A percentile compares a stretch with the other conserved stretches of the same genome.
Conservation (phyloP, 2,888 invertebrate genomes). For the Hydrotaea cyrtoneurina region DNA sequence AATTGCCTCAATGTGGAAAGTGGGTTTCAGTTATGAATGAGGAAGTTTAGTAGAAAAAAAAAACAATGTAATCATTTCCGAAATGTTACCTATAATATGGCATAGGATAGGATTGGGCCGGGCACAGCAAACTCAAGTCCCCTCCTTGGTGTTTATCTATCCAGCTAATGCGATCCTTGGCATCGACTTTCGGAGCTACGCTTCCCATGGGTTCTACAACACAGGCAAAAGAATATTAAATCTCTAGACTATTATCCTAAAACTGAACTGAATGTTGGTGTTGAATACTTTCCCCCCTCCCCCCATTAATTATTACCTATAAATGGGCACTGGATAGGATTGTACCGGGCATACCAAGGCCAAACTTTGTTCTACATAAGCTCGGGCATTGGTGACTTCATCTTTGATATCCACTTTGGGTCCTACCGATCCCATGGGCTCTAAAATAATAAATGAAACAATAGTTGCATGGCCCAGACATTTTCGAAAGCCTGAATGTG, state of each 20-base stretch:
- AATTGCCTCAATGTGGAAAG: conserved; percentile 69
- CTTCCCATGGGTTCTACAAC: conserved; percentile 86
- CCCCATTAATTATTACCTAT: conserved; percentile 68
- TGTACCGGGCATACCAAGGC: conserved; percentile 88
- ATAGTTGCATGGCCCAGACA: conserved; percentile 46
- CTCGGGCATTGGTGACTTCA: conserved; percentile 83
- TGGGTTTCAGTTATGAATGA: too few species aligned
- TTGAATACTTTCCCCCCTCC: too few species aligned
- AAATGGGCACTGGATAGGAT: conserved; percentile 71
- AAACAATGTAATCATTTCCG: too few species aligned
- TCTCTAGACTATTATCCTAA: conserved; percentile 3
- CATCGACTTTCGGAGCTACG: conserved; percentile 86
- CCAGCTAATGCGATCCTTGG: conserved; percentile 84
- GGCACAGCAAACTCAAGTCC: conserved; percentile 86
- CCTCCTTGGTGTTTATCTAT: conserved; percentile 80
- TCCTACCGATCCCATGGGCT: conserved; percentile 82
- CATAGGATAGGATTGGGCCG: conserved; percentile 89
- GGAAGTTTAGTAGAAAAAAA: too few species aligned
- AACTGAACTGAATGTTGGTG: conserved; percentile 49
- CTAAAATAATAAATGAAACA: conserved; percentile 72
- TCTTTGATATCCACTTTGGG: conserved; percentile 87
- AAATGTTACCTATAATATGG: conserved; percentile 81
- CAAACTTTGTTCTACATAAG: conserved; percentile 81
- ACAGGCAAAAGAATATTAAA: conserved; percentile 57
- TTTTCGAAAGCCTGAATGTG: conserved; percentile 59